A percentile compares a stretch with the other conserved stretches of the same genome.
phyloP scores from a whole-genome alignment of 1,140 invertebrate species.

The Drosophila equinoxialis region DNA sequence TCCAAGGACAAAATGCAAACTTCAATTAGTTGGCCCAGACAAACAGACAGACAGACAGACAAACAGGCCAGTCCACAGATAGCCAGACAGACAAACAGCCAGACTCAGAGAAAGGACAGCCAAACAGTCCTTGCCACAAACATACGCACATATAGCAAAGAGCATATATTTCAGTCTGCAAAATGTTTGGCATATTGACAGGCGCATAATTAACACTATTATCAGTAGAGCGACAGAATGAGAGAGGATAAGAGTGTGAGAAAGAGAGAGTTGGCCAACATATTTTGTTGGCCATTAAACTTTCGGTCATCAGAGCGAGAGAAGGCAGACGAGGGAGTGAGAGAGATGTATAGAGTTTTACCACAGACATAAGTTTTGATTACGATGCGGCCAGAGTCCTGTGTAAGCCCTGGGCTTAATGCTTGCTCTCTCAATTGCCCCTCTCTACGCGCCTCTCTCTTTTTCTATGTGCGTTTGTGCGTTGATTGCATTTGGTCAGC shows the following conservation, averaged over 20 bases:
- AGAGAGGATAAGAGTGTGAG: neutral
- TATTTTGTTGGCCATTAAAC: constrained; percentile 53
- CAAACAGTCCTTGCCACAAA: constrained; percentile 2
- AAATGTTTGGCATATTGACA: constrained; percentile 60
- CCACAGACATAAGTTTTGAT: constrained; percentile 62
- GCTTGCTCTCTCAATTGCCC: neutral
- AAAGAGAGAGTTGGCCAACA: constrained; percentile 31
- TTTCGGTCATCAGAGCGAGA: constrained; percentile 19
- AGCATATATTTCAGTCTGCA: constrained; percentile 52
- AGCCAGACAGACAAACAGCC: neutral
- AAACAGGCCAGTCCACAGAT: neutral
- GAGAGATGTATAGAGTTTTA: constrained; percentile 25
- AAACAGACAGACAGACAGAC: neutral
- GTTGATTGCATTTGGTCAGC: constrained; percentile 52
- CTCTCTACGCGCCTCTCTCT: constrained; percentile 16
- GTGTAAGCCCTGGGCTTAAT: constrained; percentile 47
- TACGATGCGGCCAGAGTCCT: constrained; percentile 43
- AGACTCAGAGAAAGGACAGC: neutral
- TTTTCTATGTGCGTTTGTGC: constrained; percentile 19
- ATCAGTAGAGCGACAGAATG: constrained; percentile 40
- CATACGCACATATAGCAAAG: neutral
- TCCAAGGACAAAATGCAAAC: constrained; percentile 32
- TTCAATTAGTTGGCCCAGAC: constrained; percentile 46
- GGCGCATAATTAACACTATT: constrained; percentile 65
- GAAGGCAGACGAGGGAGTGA: neutral